Base-by-base conservation (phyloP, 2,888 invertebrate genomes). In the Ceratothoa steindachneri region DNA sequence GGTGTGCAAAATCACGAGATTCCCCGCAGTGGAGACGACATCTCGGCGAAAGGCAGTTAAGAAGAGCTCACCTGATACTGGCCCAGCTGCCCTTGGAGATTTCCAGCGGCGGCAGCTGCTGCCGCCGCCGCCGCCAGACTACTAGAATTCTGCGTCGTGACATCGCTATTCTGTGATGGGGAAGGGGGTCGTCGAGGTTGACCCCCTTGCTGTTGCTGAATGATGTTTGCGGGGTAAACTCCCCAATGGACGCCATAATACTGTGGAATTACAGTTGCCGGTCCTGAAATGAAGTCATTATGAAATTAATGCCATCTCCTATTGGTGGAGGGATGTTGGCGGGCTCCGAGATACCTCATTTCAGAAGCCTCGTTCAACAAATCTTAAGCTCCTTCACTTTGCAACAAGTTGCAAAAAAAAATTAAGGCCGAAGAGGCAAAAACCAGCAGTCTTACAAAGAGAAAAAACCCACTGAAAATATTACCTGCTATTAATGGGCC, bases 161-260 rank as follows among this genome's bases (percentile, higher is more conserved):
- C 79, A 60, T 79, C 79, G 29, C 30, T 71, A 41, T 73, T 74
- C 69, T 79, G 79, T 83, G 88, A 82, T 15, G 83, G 60, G n/a
- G 60, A 60, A 60, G 60, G 60, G 2, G 60, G 60, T 24, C 60
- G n/a, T 80, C 84, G 85, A 12, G 80, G 74, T 80, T 80, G 80
- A 2, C 73, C 72, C 22, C 71, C 70, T n/a, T 69, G 68, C 64
- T 78, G 76, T 82, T 90, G 90, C 81, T 90, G 90, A 83, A 90
- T 88, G 81, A 90, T 86, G 83, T 90, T 89, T 65, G 91, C 89
- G 55, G 95, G 94, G 86, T 96, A 96, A 83, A 96, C 93, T 81
- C 91, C 90, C 94, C 96, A 96, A 30, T 95, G 95, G 81, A 95
- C 92, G 74, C 93, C 92, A 85, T 96, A 96, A 87, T 97, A 96